Evolutionary conservation across 2,113 vertebrate genomes (phyloP), one percentile per base, ranked within the genome.

Genomic region (Sinocyclocheilus grahami): DNA sequence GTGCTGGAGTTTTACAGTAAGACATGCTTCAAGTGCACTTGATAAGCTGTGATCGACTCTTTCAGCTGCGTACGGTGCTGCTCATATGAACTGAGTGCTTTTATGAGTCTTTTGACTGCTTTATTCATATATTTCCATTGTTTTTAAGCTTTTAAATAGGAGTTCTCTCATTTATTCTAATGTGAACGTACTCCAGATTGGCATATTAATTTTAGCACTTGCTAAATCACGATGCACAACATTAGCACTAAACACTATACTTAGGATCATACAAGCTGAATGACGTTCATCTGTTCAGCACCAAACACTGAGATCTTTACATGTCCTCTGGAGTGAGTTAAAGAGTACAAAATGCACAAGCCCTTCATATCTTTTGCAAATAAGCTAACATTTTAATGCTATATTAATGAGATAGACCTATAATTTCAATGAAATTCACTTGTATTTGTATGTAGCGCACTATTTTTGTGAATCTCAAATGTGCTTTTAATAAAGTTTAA

Each of bases 361-460:
- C 27, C 74, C 51, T 81, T 62, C 53, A 71, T 81, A 62, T 77
- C 48, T 78, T 10, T 62, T 75, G 72, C 67, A 75, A n/a, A 85
- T 88, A 88, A 88, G 83, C 78, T 88, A 85, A 88, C 71, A 33
- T 69, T 58, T 75, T 67, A 62, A 75, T 30, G 16, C 85, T 88
- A 20, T 69, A 42, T 80, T 85, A 85, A 72, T 74, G 20, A 65
- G 27, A 80, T 46, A 82, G 78, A 75, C 71, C 3, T 65, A 55
- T 85, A 46, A 83, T 74, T 88, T 84, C 46, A 87, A 51, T 75
- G 58, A 72, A 87, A 85, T 82, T 78, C 78, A 81, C 84, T 69
- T 76, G 18, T 88, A 85, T 85, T 85, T 87, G 39, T 60, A 62
- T 79, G 65, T 80, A 80, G 86, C 6, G 30, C 60, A 78, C 75